Percentiles rank a stretch among this genome's conserved stretches.
Conservation (phyloP, 1,140 invertebrate species). For the Nephila pilipes region DNA sequence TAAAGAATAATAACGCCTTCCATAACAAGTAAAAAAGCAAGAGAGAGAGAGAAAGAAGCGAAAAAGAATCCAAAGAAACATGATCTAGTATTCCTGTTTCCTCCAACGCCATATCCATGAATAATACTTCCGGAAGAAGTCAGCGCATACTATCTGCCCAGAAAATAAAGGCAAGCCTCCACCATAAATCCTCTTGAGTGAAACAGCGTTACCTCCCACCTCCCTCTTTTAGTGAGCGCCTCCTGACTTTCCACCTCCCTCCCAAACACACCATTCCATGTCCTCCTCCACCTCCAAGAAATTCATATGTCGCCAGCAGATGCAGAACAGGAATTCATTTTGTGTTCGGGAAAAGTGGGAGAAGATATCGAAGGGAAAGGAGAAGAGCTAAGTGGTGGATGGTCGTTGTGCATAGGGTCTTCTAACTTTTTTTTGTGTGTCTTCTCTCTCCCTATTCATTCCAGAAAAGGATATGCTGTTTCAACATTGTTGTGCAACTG, state of each 20-base stretch:
- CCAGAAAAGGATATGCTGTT: background rate
- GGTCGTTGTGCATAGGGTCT: background rate
- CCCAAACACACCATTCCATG: background rate
- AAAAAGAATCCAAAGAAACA: constrained; percentile 59
- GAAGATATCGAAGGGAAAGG: constrained; percentile 14
- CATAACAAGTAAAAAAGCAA: constrained; percentile 36
- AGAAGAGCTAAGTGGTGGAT: background rate
- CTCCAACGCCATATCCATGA: constrained; percentile 70
- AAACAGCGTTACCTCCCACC: constrained; percentile 26
- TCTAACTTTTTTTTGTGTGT: background rate
- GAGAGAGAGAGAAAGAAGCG: background rate
- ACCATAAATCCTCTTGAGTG: constrained; percentile 72
- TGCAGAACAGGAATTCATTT: constrained; percentile 72
- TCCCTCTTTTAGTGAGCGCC: background rate
- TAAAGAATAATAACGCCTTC: constrained; percentile 67
- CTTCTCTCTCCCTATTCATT: background rate
- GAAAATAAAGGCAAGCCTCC: constrained; percentile 67
- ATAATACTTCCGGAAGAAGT: constrained; percentile 73
- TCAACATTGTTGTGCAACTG: background rate
- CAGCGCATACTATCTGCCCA: constrained; percentile 65
- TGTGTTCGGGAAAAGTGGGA: background rate
- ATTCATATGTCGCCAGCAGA: constrained; percentile 66
- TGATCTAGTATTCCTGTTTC: constrained; percentile 70
- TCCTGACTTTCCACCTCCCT: background rate
- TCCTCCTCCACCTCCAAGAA: constrained; percentile 40